Percentiles rank a stretch among this genome's conserved stretches.
phyloP scores from a whole-genome alignment of 2,113 vertebrate genomes.

The Hippocampus abdominalis region DNA sequence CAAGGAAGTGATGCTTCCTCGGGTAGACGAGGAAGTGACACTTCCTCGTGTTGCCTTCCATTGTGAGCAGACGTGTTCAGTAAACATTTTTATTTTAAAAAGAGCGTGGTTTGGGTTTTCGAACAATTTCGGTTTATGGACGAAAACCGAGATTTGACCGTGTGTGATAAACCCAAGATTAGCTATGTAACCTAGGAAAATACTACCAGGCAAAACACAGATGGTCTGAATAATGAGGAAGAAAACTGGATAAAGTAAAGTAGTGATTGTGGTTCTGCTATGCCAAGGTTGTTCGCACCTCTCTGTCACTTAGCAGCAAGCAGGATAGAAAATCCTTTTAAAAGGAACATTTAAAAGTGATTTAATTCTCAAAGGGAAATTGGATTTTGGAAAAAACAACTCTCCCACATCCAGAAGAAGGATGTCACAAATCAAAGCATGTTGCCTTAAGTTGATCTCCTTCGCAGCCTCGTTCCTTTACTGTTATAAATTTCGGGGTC shows the following conservation, averaged over 20 bases:
- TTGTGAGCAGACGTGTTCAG: too few species aligned
- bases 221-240: conserved; percentile 27
- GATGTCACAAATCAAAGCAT: conserved; percentile 40
- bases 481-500: conserved; percentile 13
- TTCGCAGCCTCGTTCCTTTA: conserved; percentile 7
- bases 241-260: conserved; percentile 19
- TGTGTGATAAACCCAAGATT: conserved; percentile 31
- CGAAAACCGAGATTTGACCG: conserved; percentile 12
- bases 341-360: conserved; percentile 17
- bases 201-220: conserved; percentile 23
- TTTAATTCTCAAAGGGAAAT: conserved; percentile 3
- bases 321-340: not conserved
- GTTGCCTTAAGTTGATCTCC: conserved; percentile 21
- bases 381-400: conserved; percentile 23
- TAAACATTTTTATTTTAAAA: too few species aligned
- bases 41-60: too few species aligned
- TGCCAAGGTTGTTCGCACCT: conserved; percentile 11
- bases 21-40: too few species aligned
- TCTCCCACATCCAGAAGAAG: conserved; percentile 6
- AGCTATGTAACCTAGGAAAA: conserved; percentile 31
- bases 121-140: conserved; percentile 18
- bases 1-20: too few species aligned
- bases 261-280: conserved; percentile 4
- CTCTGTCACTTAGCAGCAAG: conserved; percentile 3
- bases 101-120: too few species aligned